Evolutionary conservation across 2,797 vertebrate genomes (phyloP), one percentile per base, ranked within the genome.

Genomic region (Decapterus maruadsi): DNA sequence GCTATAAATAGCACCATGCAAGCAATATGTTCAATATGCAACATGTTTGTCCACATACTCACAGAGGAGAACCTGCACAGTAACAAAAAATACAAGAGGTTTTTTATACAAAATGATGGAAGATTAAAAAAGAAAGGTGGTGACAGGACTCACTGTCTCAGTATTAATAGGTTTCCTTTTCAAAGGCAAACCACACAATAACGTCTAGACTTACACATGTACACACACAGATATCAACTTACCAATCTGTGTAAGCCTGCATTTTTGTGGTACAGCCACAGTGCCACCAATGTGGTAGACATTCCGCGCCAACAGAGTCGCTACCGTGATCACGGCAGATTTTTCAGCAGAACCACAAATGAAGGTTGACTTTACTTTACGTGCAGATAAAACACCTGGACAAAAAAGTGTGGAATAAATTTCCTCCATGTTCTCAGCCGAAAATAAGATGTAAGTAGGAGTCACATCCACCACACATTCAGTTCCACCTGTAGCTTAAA

Each of bases 281-380:
- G 92, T 96, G 71, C 95, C 96, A 69, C 96, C 92, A 80, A 96
- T 87, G 12, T 93, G 94, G 87, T 87, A 95, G 57, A 94, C 75
- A 62, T 93, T 94, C 0, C 93, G 91, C 0, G 95, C 95, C 89
- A 96, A 86, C 7, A 96, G 77, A 4, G 92, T 90, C n/a, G 93
- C 90, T 0, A 88, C 88, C 11, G 82, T 90, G 57, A 86, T 71
- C 19, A 72, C 81, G 0, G 89, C 68, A 0, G 85, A 81, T 50
- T 89, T 91, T 53, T 86, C 89, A 19, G 53, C 67, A 4, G 85
- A 56, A 42, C 81, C 69, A 7, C 72, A 43, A 57, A 86, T 66
- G 42, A 83, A 87, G 34, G 66, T 59, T 38, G 87, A 70, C 56
- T 53, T 62, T 9, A 73, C 72, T 87, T 89, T 90, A 42, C 62